phyloP scores from a whole-genome alignment of 2,797 vertebrate species.

The Syngnathus acus region DNA sequence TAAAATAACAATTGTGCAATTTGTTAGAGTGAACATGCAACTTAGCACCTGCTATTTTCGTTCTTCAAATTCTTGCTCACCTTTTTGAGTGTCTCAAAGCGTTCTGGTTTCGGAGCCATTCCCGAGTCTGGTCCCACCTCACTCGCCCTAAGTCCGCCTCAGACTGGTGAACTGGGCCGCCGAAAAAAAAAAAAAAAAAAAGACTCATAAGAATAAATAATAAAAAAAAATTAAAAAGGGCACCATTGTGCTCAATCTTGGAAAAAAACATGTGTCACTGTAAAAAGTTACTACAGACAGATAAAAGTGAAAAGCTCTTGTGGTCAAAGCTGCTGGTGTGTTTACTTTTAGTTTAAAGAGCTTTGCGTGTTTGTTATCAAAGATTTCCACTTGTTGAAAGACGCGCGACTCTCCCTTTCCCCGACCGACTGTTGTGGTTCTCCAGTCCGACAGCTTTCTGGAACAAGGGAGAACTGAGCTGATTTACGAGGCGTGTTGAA shows the following conservation, averaged over 20 bases:
- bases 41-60: too few relatives aligned
- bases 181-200: constrained; percentile 39
- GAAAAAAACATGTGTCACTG: constrained; percentile 19
- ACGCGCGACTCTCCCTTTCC: constrained; percentile 25
- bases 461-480: constrained; percentile 26
- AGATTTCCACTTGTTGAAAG: constrained; percentile 24
- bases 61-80: constrained; percentile 53
- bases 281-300: constrained; percentile 15
- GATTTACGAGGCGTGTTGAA: constrained; percentile 52
- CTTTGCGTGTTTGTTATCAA: constrained; percentile 35
- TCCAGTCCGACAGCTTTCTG: constrained; percentile 24
- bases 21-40: too few relatives aligned
- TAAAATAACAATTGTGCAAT: too few relatives aligned
- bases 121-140: constrained; percentile 58
- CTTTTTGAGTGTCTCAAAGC: constrained; percentile 59
- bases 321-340: constrained; percentile 17
- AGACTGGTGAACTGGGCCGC: constrained; percentile 31
- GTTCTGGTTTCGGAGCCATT: constrained; percentile 67
- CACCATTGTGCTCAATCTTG: too few relatives aligned
- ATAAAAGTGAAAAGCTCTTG: constrained; percentile 14
- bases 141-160: constrained; percentile 19
- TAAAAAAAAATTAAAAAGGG: constrained; percentile 11
- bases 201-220: constrained; percentile 27
- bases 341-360: constrained; percentile 38
- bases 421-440: constrained; percentile 12